Base-by-base conservation (phyloP, 1,140 invertebrate genomes). In the Lordiphosa mommai region DNA sequence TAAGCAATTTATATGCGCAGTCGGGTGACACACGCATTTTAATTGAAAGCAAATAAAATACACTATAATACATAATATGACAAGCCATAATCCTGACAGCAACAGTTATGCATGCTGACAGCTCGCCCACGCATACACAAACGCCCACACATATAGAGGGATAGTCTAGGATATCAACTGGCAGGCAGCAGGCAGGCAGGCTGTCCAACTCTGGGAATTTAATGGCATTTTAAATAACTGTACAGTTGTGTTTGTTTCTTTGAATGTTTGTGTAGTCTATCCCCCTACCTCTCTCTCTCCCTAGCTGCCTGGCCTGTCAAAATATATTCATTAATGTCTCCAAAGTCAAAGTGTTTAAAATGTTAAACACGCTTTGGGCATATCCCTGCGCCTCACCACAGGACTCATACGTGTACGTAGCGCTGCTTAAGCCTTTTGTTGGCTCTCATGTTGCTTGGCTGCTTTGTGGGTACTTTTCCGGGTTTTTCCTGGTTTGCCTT, bases 41-140 rank as follows among this genome's bases (percentile, higher is more conserved):
- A 84, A 84, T 84, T 84, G 77, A 84, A 84, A 77, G 77, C 77
- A 84, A 84, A 84, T 77, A 84, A 77, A 84, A 77, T 82, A 68
- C 77, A 53, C 77, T 50, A 76, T 84, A 76, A 82, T 67, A 80
- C 58, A 67, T 84, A 85, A 77, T 84, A 65, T 84, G 77, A 84
- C 77, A 84, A 84, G 61, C 77, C 67, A 68, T 84, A 82, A 84
- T 76, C 67, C 72, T 76, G 77, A 82, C 77, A 76, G 77, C 76
- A 80, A 76, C 76, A 82, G 76, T 76, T 80, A 82, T 80, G 59
- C 71, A 82, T 67, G 65, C 50, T 79, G 74, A 79, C 74, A 79
- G 74, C 76, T 68, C 29, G 12, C 29, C 37, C 34, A 36, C 40
- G 7, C 23, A 72, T n/a, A 13, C 14, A 48, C 6, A 53, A 44